phyloP scores from a whole-genome alignment of 2,113 vertebrate species.

The Atrichornis clamosus region DNA sequence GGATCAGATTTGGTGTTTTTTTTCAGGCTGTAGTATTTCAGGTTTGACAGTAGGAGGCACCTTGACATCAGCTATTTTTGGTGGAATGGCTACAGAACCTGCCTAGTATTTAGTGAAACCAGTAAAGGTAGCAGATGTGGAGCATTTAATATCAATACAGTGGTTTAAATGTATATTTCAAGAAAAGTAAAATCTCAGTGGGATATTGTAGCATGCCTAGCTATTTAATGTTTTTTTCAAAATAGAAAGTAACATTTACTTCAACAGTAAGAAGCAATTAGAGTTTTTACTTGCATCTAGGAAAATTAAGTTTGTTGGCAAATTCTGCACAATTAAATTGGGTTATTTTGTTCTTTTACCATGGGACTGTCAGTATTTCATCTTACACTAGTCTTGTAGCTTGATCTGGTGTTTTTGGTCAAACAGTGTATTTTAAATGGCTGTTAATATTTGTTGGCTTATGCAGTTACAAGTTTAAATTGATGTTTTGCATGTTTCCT shows the following conservation, averaged over 20 bases:
- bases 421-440: neutral
- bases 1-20: neutral
- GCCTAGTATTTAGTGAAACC: neutral
- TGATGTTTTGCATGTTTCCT: neutral
- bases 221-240: neutral
- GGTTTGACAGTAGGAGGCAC: constrained; percentile 62
- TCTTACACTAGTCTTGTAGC: neutral
- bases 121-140: neutral
- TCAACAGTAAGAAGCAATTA: neutral
- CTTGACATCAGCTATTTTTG: neutral
- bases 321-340: neutral
- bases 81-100: neutral
- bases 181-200: neutral
- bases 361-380: neutral
- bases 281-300: neutral
- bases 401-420: neutral
- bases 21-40: constrained; percentile 5
- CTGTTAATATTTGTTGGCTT: neutral
- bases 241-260: neutral
- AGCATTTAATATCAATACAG: neutral
- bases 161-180: neutral
- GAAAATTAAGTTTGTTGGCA: neutral
- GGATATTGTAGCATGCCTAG: neutral
- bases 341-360: neutral
- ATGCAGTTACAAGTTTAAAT: neutral